A percentile compares a stretch with the other conserved stretches of the same genome.
phyloP scores from a whole-genome alignment of 2,888 invertebrate genomes.

The Abrostola triplasia region DNA sequence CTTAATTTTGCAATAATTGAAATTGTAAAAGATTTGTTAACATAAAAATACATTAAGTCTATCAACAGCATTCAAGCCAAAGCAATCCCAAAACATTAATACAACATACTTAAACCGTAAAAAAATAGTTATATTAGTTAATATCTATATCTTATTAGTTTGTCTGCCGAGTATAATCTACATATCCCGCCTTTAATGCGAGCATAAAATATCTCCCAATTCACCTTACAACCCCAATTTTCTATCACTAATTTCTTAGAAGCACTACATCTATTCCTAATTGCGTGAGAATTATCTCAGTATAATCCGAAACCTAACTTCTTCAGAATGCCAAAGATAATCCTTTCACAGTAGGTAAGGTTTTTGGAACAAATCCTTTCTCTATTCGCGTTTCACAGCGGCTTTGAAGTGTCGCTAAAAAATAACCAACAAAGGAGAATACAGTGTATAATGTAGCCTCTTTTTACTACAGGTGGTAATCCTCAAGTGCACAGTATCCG shows the following conservation, averaged over 20 bases:
- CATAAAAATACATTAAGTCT: no score
- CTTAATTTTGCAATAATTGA: no score
- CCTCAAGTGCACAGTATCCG: slow-evolving; percentile 83
- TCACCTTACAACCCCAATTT: slow-evolving; percentile 36
- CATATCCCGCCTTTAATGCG: slow-evolving; percentile 27
- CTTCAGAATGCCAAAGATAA: slow-evolving; percentile 53
- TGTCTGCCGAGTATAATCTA: slow-evolving; percentile 6
- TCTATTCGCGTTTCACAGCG: slow-evolving; percentile 68
- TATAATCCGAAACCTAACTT: slow-evolving; percentile 13
- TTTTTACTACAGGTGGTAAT: slow-evolving; percentile 84
- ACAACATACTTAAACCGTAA: no score
- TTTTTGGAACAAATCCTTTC: slow-evolving; percentile 70
- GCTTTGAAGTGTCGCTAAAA: slow-evolving; percentile 62
- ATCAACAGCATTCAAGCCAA: no score
- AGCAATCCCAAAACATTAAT: no score
- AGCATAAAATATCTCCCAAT: slow-evolving; percentile 31
- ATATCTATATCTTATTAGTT: no score
- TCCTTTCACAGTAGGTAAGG: slow-evolving; percentile 68
- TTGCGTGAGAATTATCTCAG: slow-evolving; percentile 33
- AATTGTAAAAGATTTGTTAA: no score
- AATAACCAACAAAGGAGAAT: slow-evolving; percentile 71
- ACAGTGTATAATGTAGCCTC: slow-evolving; percentile 63
- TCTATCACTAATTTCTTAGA: slow-evolving; percentile 32
- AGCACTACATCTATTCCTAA: slow-evolving; percentile 35
- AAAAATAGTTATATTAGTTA: no score